Base-by-base conservation (phyloP, 2,797 vertebrate species). In the Lithobates pipiens region DNA sequence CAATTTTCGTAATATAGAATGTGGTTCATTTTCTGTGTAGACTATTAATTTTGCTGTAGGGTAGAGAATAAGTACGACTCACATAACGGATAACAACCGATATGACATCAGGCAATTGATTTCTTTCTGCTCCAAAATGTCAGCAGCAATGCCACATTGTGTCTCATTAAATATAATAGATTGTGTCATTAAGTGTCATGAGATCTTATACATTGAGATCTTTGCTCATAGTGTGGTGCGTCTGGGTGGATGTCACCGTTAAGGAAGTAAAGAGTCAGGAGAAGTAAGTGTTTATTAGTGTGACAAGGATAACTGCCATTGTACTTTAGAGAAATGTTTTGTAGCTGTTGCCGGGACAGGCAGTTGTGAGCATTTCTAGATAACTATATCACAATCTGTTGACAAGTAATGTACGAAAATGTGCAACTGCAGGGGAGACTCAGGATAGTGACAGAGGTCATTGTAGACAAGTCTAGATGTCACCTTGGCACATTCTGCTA, bases 171-270 rank as follows among this genome's bases (percentile, higher is more conserved):
- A 86, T 82, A 77, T 81, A 86, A 86, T 86, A 81, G 65, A 86
- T 86, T 76, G 84, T 86, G 84, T 86, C 84, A 86, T 81, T 86
- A 86, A 81, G 84, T 86, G 84, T 81, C 84, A 86, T 81, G 78
- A 86, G 77, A 81, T 76, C 77, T 80, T 44, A 57, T 81, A 86
- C 65, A 65, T 65, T 61, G 84, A 86, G 79, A 76, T 81, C 80
- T 85, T 34, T 61, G 18, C 73, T 81, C 50, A 25, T 81, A 25
- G 78, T 63, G 78, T 71, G 39, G 50, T 81, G 72, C 27, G 73
- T 75, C 57, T 80, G 34, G 72, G 77, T 25, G 67, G 25, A 65
- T 71, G 63, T 80, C 73, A 76, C 44, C 36, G 34, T 36, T 71
- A 77, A 21, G 27, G 50, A 72, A 81, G 69, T 83, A 85, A 77